phyloP scores from a whole-genome alignment of 2,888 invertebrate species.

The Ectemnius continuus region DNA sequence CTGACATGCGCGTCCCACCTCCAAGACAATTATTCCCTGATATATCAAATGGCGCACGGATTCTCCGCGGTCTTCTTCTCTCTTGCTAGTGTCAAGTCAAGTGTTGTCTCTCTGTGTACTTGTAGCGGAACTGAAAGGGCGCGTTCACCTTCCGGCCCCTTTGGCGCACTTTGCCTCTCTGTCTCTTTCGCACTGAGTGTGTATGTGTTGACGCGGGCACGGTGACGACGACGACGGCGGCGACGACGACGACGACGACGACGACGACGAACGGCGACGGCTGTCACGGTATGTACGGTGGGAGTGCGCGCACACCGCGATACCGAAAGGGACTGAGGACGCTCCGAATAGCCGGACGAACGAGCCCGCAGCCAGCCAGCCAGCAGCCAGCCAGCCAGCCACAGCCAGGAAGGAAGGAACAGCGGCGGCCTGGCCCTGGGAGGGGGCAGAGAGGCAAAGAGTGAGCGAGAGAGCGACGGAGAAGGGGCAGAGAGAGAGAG shows the following conservation, averaged over 20 bases:
- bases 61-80: no score
- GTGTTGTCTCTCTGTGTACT: no score
- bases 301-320: constrained; percentile 44
- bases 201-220: neutral
- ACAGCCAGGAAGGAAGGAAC: constrained; percentile 24
- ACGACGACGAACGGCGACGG: neutral
- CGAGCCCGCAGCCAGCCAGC: constrained; percentile 2
- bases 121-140: no score
- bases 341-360: constrained; percentile 3
- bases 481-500: neutral
- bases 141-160: neutral
- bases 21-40: no score
- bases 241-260: neutral
- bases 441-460: neutral
- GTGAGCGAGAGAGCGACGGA: neutral
- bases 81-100: no score
- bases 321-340: constrained; percentile 39
- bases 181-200: constrained; percentile 10
- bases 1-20: no score
- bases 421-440: neutral
- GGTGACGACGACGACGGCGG: neutral
- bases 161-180: neutral
- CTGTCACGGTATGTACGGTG: constrained; percentile 2
- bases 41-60: no score
- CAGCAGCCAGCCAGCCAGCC: neutral